A percentile compares a stretch with the other conserved stretches of the same genome.
Conservation (phyloP, 2,888 invertebrate species). For the Thelaira solivaga region DNA sequence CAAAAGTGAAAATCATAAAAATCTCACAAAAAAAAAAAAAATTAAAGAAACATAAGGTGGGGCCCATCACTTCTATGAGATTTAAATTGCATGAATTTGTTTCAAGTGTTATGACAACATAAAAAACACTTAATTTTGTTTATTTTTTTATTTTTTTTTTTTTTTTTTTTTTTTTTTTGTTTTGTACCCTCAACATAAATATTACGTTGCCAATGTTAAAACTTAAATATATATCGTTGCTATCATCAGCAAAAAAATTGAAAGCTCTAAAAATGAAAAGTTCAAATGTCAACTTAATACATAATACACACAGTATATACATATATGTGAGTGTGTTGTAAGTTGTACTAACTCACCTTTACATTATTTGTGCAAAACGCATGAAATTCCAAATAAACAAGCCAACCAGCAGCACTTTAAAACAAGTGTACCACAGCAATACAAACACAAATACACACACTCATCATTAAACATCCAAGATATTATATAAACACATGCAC, state of each 20-base stretch:
- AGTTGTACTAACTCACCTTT: constrained; percentile 41
- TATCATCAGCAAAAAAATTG: no score
- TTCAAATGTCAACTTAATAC: constrained; percentile 63
- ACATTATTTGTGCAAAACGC: constrained; percentile 52
- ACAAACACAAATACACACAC: background rate
- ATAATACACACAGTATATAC: no score
- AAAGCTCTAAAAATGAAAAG: constrained; percentile 37
- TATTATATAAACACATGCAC: no score
- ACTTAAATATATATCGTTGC: background rate
- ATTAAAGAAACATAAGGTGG: background rate
- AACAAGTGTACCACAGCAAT: constrained; percentile 27
- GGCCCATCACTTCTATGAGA: background rate
- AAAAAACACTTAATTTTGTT: constrained; percentile 8
- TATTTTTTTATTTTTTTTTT: no score
- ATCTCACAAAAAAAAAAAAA: no score
- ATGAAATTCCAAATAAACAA: constrained; percentile 51
- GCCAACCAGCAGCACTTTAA: constrained; percentile 22
- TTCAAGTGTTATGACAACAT: constrained; percentile 9
- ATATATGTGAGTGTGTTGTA: no score
- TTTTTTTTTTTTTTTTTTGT: no score
- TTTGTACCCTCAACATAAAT: no score
- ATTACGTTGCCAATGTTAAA: constrained; percentile 37
- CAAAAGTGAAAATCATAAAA: no score
- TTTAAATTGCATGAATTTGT: background rate
- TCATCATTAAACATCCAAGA: background rate